Evolutionary conservation across 2,797 vertebrate genomes (phyloP).

Genomic region (Oryzias dopingdopingensis): DNA sequence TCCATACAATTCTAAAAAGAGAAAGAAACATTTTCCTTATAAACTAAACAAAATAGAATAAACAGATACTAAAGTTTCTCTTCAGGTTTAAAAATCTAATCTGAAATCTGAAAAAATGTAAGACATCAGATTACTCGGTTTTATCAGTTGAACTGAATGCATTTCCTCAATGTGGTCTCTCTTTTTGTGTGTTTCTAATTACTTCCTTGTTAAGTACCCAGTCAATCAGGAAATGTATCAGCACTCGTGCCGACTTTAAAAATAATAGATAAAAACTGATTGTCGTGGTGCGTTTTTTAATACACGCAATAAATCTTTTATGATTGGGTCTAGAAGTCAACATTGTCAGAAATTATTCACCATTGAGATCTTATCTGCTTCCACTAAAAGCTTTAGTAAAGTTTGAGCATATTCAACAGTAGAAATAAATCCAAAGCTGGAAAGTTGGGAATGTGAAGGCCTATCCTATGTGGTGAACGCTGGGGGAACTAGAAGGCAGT

Average conservation of each 20-base stretch:
- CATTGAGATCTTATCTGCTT: slow-evolving; percentile 16
- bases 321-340: slow-evolving; percentile 40
- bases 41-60: slow-evolving; percentile 35
- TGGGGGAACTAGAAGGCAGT: slow-evolving; percentile 36
- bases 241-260: slow-evolving; percentile 49
- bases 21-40: slow-evolving; percentile 28
- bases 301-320: slow-evolving; percentile 40
- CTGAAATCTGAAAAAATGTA: slow-evolving; percentile 32
- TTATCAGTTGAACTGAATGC: slow-evolving; percentile 44
- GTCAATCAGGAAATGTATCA: slow-evolving; percentile 54
- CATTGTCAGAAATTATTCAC: slow-evolving; percentile 44
- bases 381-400: slow-evolving; percentile 25
- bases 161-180: slow-evolving; percentile 37
- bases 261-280: slow-evolving; percentile 48
- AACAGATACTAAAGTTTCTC: slow-evolving; percentile 3
- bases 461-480: slow-evolving; percentile 50
- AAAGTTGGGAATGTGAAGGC: slow-evolving; percentile 45
- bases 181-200: slow-evolving; percentile 71
- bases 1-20: slow-evolving; percentile 90
- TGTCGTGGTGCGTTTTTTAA: slow-evolving; percentile 41
- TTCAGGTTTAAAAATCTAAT: slow-evolving; percentile 8
- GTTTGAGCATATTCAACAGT: slow-evolving; percentile 32
- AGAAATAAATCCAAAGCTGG: slow-evolving; percentile 30
- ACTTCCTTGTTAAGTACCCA: slow-evolving; percentile 65
- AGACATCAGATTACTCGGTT: slow-evolving; percentile 34